These are phyloP conservation scores for Hyles euphorbiae DNA, from an alignment of 1,140 invertebrate genomes.

Conservation along the genomic window DNA sequence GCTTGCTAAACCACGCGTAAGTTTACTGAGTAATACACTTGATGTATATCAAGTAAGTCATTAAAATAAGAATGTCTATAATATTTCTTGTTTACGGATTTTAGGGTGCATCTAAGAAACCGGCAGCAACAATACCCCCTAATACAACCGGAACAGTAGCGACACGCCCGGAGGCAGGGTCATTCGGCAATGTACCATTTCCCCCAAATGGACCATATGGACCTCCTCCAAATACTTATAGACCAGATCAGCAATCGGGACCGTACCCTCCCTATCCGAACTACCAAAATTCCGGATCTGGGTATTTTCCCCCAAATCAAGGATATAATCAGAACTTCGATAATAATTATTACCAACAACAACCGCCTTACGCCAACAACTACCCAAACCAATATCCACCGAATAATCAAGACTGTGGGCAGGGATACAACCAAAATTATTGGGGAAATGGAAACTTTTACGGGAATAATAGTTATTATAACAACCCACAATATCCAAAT, in stretches of 20 bases:
- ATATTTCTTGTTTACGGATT: constrained; percentile 14
- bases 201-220: constrained; percentile 46
- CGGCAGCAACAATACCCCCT: constrained; percentile 81
- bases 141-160: constrained; percentile 63
- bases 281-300: constrained; percentile 39
- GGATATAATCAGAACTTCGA: constrained; percentile 63
- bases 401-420: constrained; percentile 38
- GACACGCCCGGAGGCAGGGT: constrained; percentile 31
- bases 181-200: constrained; percentile 32
- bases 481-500: constrained; percentile 56
- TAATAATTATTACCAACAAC: constrained; percentile 57
- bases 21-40: neutral
- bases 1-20: constrained; percentile 46
- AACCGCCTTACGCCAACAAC: constrained; percentile 40
- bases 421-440: constrained; percentile 57
- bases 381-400: constrained; percentile 58
- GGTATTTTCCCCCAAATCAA: constrained; percentile 61
- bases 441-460: constrained; percentile 62
- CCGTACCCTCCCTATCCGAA: constrained; percentile 57
- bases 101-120: constrained; percentile 73
- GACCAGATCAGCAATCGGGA: constrained; percentile 40
- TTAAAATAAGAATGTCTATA: too few species aligned
- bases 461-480: constrained; percentile 57
- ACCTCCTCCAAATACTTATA: constrained; percentile 31
- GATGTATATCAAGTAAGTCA: too few species aligned